A percentile compares a stretch with the other conserved stretches of the same genome.
Conservation (phyloP, 2,888 invertebrate genomes). For the Euphydryas editha region DNA sequence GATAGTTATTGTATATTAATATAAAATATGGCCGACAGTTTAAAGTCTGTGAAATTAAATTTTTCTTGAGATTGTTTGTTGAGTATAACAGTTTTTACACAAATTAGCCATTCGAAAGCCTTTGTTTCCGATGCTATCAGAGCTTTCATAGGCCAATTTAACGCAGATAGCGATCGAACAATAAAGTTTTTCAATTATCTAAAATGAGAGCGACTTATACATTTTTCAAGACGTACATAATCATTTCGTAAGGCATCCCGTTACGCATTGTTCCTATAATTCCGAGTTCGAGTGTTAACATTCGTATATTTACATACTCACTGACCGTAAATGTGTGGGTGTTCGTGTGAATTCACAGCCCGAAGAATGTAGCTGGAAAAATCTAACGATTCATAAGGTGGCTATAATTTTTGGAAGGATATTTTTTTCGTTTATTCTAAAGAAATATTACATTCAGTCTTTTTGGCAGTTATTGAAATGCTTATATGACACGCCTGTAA, state of each 20-base stretch:
- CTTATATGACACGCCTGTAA: too few species aligned
- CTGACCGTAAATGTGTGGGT: constrained; percentile 75
- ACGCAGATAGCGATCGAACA: neutral
- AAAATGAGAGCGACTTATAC: constrained; percentile 7
- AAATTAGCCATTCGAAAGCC: too few species aligned
- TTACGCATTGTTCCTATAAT: constrained; percentile 53
- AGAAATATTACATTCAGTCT: neutral
- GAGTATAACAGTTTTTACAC: too few species aligned
- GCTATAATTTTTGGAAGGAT: constrained; percentile 50
- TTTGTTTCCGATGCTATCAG: too few species aligned
- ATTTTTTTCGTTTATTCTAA: neutral
- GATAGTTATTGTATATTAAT: too few species aligned
- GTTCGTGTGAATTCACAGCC: constrained; percentile 74
- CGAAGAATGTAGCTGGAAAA: constrained; percentile 71
- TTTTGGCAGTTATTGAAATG: neutral
- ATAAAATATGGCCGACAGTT: too few species aligned
- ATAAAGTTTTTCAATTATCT: neutral
- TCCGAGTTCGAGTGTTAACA: constrained; percentile 53
- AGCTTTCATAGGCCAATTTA: neutral
- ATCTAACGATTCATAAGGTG: constrained; percentile 61
- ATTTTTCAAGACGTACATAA: constrained; percentile 39
- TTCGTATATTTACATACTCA: constrained; percentile 78
- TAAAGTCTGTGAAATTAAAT: too few species aligned
- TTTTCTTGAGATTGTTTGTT: too few species aligned
- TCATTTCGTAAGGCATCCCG: constrained; percentile 44